Evolutionary conservation across 1,140 invertebrate species (phyloP).

Genomic region (Steinernema khuongi): DNA sequence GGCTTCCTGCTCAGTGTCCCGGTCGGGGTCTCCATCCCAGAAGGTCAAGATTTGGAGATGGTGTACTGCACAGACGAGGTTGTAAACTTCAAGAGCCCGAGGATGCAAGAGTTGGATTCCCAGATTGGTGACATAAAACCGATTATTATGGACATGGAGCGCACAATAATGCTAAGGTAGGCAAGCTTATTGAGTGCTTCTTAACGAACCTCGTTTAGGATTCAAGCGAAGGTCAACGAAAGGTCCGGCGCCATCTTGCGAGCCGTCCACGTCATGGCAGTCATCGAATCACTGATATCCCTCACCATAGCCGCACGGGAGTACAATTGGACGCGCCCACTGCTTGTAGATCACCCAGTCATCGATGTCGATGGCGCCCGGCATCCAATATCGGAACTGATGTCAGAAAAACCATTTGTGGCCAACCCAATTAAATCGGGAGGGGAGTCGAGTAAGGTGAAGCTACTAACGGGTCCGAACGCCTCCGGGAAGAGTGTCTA

Average conservation of each 20-base stretch:
- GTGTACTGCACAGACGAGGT: constrained; percentile 24
- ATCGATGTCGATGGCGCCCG: constrained; percentile 41
- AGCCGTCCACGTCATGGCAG: constrained; percentile 44
- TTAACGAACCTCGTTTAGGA: constrained; percentile 34
- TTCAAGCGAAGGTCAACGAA: constrained; percentile 42
- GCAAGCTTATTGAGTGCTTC: not conserved
- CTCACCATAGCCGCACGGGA: constrained; percentile 48
- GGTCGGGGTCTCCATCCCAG: constrained; percentile 25
- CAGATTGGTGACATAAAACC: constrained; percentile 52
- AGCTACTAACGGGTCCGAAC: constrained; percentile 80
- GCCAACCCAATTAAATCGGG: constrained; percentile 48
- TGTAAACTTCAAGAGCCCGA: constrained; percentile 28
- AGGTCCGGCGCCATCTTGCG: constrained; percentile 25
- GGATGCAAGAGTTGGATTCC: constrained; percentile 47
- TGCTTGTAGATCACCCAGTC: constrained; percentile 47
- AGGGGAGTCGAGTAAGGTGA: constrained; percentile 65
- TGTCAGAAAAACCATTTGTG: constrained; percentile 36
- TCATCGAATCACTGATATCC: constrained; percentile 49
- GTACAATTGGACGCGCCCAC: constrained; percentile 52
- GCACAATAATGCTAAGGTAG: constrained; percentile 47
- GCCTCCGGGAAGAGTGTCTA: constrained; percentile 85
- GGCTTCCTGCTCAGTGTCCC: constrained; percentile 51
- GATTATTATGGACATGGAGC: constrained; percentile 55
- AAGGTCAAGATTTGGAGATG: constrained; percentile 16
- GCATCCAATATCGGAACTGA: constrained; percentile 48